Evolutionary conservation across 2,888 invertebrate species (phyloP).

Genomic region (Fabriciana adippe): DNA sequence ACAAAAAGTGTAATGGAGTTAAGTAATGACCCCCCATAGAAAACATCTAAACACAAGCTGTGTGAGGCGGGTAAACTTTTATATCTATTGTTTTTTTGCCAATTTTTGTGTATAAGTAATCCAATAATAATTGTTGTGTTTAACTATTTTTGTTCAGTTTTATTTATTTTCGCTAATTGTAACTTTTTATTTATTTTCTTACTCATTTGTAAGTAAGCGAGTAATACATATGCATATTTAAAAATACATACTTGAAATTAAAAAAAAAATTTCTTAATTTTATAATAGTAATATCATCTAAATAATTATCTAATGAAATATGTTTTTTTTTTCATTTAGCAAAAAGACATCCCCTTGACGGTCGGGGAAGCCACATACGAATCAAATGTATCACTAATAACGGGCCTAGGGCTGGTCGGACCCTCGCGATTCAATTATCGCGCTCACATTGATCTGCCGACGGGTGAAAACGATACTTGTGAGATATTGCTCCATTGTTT

Average conservation of each 20-base stretch:
- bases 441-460: constrained; percentile 69
- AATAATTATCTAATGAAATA: constrained; percentile 30
- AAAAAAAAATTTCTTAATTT: background rate
- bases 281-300: background rate
- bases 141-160: too few relatives aligned
- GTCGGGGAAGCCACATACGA: constrained; percentile 61
- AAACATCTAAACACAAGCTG: constrained; percentile 65
- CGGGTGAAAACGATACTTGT: constrained; percentile 82
- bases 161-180: too few relatives aligned
- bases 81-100: constrained; percentile 47
- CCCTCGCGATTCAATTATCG: constrained; percentile 79
- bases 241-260: too few relatives aligned
- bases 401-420: constrained; percentile 56
- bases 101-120: constrained; percentile 12
- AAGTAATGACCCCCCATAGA: constrained; percentile 76
- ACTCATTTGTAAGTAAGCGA: too few relatives aligned
- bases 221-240: too few relatives aligned
- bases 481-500: constrained; percentile 82
- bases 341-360: constrained; percentile 33
- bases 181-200: too few relatives aligned
- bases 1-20: constrained; percentile 81
- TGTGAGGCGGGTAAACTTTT: constrained; percentile 64
- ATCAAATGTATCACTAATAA: constrained; percentile 75
- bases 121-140: too few relatives aligned
- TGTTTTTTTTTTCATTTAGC: constrained; percentile 33